These are phyloP conservation scores for Taenioides sp. DNA, from an alignment of 2,797 vertebrate genomes.

Conservation along the genomic window DNA sequence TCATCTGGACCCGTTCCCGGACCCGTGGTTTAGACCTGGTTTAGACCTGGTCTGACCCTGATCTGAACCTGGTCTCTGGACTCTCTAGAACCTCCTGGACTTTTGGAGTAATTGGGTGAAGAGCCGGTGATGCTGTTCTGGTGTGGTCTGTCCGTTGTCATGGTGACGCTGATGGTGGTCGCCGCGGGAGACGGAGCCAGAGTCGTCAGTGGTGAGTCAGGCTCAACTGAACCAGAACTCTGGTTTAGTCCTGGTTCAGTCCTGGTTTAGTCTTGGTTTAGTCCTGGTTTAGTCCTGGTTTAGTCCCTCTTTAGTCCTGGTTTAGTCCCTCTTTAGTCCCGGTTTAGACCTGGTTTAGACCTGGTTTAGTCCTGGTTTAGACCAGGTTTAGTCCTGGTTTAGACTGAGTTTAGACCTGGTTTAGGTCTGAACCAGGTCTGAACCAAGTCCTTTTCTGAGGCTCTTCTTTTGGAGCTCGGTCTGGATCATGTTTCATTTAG, in stretches of 20 bases:
- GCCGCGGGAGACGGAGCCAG: constrained; percentile 13
- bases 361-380: neutral
- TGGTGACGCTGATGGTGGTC: constrained; percentile 13
- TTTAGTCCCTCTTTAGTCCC: neutral
- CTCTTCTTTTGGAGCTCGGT: too few species aligned
- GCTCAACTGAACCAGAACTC: neutral
- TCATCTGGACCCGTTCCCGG: neutral
- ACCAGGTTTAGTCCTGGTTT: neutral
- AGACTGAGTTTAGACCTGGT: neutral
- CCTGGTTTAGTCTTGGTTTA: neutral
- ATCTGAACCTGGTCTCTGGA: neutral
- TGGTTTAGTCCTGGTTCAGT: neutral
- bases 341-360: neutral
- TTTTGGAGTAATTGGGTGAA: too few species aligned
- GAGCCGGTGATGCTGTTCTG: too few species aligned
- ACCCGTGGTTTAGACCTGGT: neutral
- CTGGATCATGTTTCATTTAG: too few species aligned
- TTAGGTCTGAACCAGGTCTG: neutral
- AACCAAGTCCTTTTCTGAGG: too few species aligned
- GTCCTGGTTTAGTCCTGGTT: neutral
- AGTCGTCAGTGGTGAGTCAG: constrained; percentile 59
- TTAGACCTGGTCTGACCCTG: neutral
- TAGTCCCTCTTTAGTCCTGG: neutral
- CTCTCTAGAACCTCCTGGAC: too few species aligned
- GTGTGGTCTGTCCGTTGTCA: constrained; percentile 10